Percentiles rank a stretch among this genome's conserved stretches.
These are phyloP conservation scores for Cephonodes hylas DNA, from an alignment of 2,888 invertebrate genomes.

Conservation along the genomic window DNA sequence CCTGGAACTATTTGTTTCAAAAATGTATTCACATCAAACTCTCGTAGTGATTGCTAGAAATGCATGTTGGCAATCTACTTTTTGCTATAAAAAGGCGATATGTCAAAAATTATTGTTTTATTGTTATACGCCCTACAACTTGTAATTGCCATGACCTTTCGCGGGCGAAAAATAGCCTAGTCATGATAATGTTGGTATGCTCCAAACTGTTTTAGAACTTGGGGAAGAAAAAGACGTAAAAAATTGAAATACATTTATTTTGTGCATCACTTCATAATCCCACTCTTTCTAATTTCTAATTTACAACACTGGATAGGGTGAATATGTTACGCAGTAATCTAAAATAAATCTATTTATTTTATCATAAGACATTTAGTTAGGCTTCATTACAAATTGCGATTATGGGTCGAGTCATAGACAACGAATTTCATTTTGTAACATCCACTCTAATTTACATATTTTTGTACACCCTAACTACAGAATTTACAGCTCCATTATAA, in stretches of 20 bases:
- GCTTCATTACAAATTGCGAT: conserved; percentile 57
- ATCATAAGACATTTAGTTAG: conserved; percentile 79
- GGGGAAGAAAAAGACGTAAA: conserved; percentile 8
- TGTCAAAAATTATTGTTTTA: no score
- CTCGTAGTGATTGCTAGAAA: no score
- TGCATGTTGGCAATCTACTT: no score
- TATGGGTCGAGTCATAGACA: conserved; percentile 72
- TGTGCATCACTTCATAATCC: conserved; percentile 72
- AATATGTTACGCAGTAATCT: conserved; percentile 42
- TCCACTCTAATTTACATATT: conserved; percentile 41
- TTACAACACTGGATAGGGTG: conserved; percentile 69
- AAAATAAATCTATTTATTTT: conserved; percentile 57
- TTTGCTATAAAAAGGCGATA: no score
- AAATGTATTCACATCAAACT: no score
- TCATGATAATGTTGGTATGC: background rate
- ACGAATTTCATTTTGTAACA: conserved; percentile 33
- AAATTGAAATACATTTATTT: conserved; percentile 75
- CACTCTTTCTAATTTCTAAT: conserved; percentile 66
- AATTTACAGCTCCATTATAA: conserved; percentile 35
- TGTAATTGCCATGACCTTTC: no score
- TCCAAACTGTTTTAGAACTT: background rate
- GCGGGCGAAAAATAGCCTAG: no score
- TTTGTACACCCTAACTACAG: conserved; percentile 40
- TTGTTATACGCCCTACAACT: no score
- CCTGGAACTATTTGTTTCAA: no score